phyloP scores from a whole-genome alignment of 35 echinoderm and acorn worm species.

The Ophiothrix spiculata region DNA sequence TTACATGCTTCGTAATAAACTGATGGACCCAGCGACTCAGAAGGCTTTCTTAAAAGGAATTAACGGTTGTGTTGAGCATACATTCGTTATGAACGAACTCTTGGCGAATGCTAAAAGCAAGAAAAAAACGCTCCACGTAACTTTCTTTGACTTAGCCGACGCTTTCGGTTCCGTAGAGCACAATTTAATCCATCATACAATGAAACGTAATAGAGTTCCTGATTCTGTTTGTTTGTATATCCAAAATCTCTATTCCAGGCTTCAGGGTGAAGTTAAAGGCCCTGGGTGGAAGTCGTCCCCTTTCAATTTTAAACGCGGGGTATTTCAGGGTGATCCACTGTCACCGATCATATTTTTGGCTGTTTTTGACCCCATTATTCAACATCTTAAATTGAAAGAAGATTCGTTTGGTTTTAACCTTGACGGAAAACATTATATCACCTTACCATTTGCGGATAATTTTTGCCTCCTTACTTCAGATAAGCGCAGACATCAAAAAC shows the following conservation, averaged over 20 bases:
- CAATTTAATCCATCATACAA: constrained; percentile 25
- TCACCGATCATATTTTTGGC: background rate
- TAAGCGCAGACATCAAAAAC: too few relatives aligned
- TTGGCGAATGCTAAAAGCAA: constrained; percentile 27
- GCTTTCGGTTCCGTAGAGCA: constrained; percentile 33
- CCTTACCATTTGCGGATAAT: too few relatives aligned
- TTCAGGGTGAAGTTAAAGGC: constrained; percentile 16
- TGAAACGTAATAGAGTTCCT: constrained; percentile 22
- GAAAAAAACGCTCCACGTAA: constrained; percentile 31
- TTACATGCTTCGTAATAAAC: constrained; percentile 9
- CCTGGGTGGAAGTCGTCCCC: background rate
- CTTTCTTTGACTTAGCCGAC: constrained; percentile 32
- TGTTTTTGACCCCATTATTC: too few relatives aligned
- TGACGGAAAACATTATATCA: too few relatives aligned
- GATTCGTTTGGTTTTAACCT: too few relatives aligned
- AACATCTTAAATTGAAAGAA: too few relatives aligned
- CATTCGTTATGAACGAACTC: constrained; percentile 51
- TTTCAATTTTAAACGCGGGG: background rate
- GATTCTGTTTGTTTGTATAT: constrained; percentile 6
- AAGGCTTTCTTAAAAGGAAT: constrained; percentile 34
- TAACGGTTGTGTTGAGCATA: constrained; percentile 30
- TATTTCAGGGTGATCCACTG: constrained; percentile 10
- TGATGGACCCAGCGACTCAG: constrained; percentile 16
- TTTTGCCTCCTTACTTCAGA: too few relatives aligned
- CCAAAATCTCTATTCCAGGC: constrained; percentile 33